A percentile compares a stretch with the other conserved stretches of the same genome.
phyloP scores from a whole-genome alignment of 2,888 invertebrate species.

The Aradus depressus region DNA sequence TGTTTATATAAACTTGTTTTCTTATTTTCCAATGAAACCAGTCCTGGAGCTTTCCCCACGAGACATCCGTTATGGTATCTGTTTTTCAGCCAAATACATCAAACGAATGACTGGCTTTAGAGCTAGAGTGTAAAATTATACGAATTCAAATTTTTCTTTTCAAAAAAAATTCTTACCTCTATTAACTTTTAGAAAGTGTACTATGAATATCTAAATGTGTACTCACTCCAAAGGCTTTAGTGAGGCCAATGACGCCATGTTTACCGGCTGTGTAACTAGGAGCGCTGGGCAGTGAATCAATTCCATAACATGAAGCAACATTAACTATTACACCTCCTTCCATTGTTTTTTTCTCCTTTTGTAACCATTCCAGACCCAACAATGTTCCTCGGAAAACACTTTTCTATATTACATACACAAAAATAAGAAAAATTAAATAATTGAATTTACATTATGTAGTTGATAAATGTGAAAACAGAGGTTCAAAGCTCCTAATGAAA shows the following conservation, averaged over 20 bases:
- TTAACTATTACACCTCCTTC: constrained; percentile 23
- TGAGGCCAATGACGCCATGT: constrained; percentile 21
- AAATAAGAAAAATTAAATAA: not conserved
- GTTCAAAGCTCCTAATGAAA: not conserved
- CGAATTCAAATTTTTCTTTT: too few species aligned
- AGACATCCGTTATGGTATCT: too few species aligned
- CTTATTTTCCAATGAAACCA: too few species aligned
- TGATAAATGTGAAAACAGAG: not conserved
- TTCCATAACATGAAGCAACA: constrained; percentile 16
- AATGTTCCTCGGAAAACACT: constrained; percentile 19
- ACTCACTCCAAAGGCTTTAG: constrained; percentile 22
- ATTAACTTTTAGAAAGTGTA: too few species aligned
- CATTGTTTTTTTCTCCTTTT: constrained; percentile 13
- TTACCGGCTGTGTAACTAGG: constrained; percentile 18
- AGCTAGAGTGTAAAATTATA: too few species aligned
- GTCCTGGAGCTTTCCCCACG: too few species aligned
- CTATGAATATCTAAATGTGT: too few species aligned
- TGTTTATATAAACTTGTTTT: too few species aligned
- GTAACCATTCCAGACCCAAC: constrained; percentile 18
- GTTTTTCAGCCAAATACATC: too few species aligned
- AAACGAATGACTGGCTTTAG: too few species aligned
- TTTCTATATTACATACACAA: constrained; percentile 15
- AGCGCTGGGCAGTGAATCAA: constrained; percentile 13
- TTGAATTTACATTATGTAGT: not conserved
- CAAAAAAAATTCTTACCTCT: too few species aligned